phyloP scores from a whole-genome alignment of 2,113 vertebrate genomes.

The Suncus etruscus region DNA sequence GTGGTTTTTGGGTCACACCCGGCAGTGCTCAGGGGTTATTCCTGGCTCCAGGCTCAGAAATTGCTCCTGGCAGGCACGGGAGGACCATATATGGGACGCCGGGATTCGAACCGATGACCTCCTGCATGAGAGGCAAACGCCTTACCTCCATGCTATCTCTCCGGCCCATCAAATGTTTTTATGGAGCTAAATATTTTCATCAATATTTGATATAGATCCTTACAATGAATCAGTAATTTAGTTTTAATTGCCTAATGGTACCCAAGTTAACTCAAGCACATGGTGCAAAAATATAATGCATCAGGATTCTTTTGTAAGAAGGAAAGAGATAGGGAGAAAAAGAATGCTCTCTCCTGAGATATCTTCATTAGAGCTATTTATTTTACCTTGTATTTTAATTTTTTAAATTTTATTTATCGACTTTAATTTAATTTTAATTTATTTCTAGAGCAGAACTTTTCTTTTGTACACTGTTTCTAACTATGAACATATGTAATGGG shows the following conservation, averaged over 20 bases:
- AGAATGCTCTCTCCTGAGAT: background rate
- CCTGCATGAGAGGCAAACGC: no score
- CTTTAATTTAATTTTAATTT: background rate
- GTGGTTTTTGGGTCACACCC: no score
- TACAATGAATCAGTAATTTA: constrained; percentile 1
- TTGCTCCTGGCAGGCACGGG: no score
- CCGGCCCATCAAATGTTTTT: background rate
- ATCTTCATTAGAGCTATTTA: background rate
- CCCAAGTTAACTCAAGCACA: background rate
- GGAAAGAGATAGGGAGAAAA: background rate
- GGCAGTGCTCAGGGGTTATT: no score
- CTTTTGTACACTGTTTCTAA: background rate
- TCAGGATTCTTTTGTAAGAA: background rate
- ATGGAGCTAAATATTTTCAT: background rate
- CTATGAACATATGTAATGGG: background rate
- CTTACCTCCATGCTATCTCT: no score
- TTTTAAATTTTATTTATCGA: no score
- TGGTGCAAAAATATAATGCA: background rate
- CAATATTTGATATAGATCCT: background rate
- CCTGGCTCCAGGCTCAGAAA: no score
- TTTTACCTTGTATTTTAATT: no score
- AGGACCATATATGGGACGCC: no score
- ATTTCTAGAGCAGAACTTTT: background rate
- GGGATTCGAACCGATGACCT: no score
- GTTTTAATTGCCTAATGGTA: background rate